phyloP scores from a whole-genome alignment of 2,113 vertebrate genomes.

The Amazona guildingii region DNA sequence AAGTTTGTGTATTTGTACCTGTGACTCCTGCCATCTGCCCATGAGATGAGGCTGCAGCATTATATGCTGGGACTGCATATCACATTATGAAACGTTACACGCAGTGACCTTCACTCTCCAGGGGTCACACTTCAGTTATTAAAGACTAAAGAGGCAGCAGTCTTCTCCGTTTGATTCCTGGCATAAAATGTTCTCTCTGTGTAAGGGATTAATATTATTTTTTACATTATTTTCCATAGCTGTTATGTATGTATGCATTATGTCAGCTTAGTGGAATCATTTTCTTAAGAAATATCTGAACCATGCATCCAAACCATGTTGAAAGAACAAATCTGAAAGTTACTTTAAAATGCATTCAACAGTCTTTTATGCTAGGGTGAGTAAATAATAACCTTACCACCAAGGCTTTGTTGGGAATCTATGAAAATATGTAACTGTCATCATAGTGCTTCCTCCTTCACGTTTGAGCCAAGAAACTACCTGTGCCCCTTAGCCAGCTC shows the following conservation, averaged over 20 bases:
- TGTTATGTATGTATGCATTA: background rate
- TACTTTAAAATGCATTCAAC: background rate
- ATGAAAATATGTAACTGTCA: background rate
- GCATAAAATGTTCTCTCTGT: background rate
- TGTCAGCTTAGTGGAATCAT: background rate
- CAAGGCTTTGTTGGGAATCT: background rate
- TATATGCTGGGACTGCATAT: background rate
- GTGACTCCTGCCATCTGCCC: conserved; percentile 44
- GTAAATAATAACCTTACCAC: conserved; percentile 2
- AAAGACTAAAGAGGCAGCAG: conserved; percentile 20
- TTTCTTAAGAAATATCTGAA: background rate
- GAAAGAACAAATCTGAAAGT: background rate
- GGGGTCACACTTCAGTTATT: background rate
- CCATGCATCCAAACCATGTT: background rate
- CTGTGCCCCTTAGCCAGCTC: background rate
- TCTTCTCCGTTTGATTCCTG: background rate
- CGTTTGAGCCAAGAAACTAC: background rate
- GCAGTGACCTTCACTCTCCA: background rate
- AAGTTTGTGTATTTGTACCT: conserved; percentile 33
- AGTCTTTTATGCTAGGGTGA: background rate
- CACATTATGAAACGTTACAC: background rate
- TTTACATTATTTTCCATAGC: background rate
- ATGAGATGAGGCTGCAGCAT: background rate
- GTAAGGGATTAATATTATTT: background rate
- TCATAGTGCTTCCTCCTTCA: background rate